Evolutionary conservation across 2,797 vertebrate species (phyloP), one percentile per base, ranked within the genome.

Genomic region (Zalophus californianus): DNA sequence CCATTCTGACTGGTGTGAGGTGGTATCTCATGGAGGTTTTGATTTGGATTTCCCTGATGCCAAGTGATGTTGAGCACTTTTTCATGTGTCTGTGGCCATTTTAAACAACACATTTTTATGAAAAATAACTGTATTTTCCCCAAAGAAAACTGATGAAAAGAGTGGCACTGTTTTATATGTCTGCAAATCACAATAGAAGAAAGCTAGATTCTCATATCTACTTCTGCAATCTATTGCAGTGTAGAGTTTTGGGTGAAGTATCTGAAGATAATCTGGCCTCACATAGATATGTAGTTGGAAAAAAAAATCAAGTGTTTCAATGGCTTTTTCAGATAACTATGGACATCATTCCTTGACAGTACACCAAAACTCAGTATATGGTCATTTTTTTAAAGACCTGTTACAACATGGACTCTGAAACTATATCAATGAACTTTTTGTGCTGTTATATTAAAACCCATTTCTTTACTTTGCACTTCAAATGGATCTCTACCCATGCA

Each of bases 281-380:
- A 68, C 41, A 86, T 2, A 88, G 16, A 80, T 58, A 88, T 1
- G 8, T 20, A 44, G 54, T 32, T 73, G 13, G 41, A 15, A 41
- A 73, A 87, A 77, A 32, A n/a, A 78, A 78, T 48, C 20, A 84
- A 35, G 70, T 73, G 27, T 52, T 88, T 94, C 60, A 27, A 35
- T 27, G 66, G 27, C 25, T 66, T 95, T 96, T 56, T 77, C 77
- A 80, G 13, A n/a, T 62, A 93, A 77, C 52, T 73, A 20, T 2
- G 86, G n/a, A 86, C 58, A 88, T 44, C 35, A n/a, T 27, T 79
- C 66, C 64, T 95, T 87, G 15, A 91, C 54, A 72, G n/a, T 66
- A 80, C 2, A 68, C 50, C 64, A 80, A 93, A 83, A 83, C 38
- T 73, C 48, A 88, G 68, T 0, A 16, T 44, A 18, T n/a, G 23